These are phyloP conservation scores for Odontothrips loti DNA, from an alignment of 2,888 invertebrate genomes.

Conservation along the genomic window DNA sequence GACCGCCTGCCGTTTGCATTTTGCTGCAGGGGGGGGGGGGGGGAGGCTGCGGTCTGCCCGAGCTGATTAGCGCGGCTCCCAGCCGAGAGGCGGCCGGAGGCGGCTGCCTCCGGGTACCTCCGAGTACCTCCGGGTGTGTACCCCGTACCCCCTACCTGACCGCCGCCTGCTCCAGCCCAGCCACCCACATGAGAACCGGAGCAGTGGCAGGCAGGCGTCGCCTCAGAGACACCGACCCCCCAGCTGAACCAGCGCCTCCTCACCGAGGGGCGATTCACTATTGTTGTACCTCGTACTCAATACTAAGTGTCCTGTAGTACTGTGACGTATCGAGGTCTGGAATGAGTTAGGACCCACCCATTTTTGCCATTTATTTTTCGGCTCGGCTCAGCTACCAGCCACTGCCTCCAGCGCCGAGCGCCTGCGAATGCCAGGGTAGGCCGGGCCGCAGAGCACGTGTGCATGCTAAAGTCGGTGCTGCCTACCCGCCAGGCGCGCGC, in stretches of 20 bases:
- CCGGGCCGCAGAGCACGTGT: no score
- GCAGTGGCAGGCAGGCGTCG: not conserved
- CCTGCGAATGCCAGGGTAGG: no score
- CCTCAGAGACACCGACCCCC: not conserved
- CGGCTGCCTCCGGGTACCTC: not conserved
- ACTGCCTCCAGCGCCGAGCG: no score
- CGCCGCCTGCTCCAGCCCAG: not conserved
- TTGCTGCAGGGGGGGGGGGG: not conserved
- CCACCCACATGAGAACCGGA: not conserved
- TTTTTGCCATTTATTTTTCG: no score
- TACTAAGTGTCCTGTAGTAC: no score
- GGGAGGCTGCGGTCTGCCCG: not conserved
- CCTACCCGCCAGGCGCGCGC: no score
- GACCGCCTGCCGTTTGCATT: no score
- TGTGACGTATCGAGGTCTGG: no score
- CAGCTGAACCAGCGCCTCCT: not conserved
- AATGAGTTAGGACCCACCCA: no score
- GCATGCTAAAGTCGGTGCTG: no score
- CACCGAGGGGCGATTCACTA: not conserved
- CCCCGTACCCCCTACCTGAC: not conserved
- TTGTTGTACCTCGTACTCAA: no score
- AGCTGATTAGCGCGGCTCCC: not conserved
- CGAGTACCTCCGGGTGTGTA: not conserved
- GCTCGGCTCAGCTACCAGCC: no score
- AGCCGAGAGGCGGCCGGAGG: not conserved